Evolutionary conservation across 2,113 vertebrate species (phyloP), one percentile per base, ranked within the genome.

Genomic region (Mesoclemmys tuberculata): DNA sequence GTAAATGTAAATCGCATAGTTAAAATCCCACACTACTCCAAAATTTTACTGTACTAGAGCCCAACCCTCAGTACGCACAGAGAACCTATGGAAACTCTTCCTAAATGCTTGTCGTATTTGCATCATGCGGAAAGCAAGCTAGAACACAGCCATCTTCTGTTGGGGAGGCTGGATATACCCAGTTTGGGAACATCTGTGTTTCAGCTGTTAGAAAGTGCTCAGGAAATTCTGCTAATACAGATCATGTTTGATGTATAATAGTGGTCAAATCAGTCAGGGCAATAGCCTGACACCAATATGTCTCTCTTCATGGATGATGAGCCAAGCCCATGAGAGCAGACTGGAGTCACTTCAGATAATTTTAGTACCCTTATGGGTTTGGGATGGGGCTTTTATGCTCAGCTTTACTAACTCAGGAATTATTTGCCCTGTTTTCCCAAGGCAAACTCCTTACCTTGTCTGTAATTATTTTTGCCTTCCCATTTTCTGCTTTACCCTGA

Each of bases 391-490:
- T 8, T 77, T 44, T 29, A 27, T 77, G 41, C 38, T 44, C 24
- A 77, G 74, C 74, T 46, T 26, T 26, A 77, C 44, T 46, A 27
- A 27, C 41, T 24, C 41, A 8, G 13, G 55, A 38, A 8, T 88
- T 8, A 12, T 41, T 0, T 26, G 16, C 44, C 48, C 41, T 5
- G 10, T 75, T 49, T 46, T 49, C 46, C 75, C 44, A 49, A 31
- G 77, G 27, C 46, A 79, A 49, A 79, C 44, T 41, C 12, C 5
- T 1, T 51, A 31, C 61, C 38, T 74, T 5, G 3, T 6, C 5
- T 13, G 41, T 82, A 77, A 0, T 29, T n/a, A 7, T 80, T 11
- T 29, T 61, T 11, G 19, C 18, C 1, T 2, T 0, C 22, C 58
- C 48, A 71, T 78, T 80, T 49, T 75, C 80, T 24, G 38, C 80